Evolutionary conservation across 2,113 vertebrate genomes (phyloP), one percentile per base, ranked within the genome.

Genomic region (Mobula birostris): DNA sequence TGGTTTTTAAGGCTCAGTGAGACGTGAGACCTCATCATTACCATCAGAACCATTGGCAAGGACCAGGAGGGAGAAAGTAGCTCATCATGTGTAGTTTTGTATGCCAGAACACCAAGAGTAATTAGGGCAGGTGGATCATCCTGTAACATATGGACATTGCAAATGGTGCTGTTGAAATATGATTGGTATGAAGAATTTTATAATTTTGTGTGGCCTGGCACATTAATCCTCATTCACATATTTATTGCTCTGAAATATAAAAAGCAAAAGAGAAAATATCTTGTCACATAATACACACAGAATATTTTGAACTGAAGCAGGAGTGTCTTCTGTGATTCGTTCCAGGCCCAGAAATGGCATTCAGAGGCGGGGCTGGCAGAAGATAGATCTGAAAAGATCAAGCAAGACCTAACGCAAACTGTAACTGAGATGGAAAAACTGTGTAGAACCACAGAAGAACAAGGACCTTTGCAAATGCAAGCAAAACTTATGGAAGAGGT

Each of bases 331-430:
- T 74, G 17, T 29, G 27, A 11, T 56, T 94, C 7, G 27, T 29
- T 94, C 68, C 94, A 97, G 97, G 96, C 94, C 88, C 95, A 96
- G 94, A 96, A 95, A 77, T 95, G 97, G 95, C 95, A 96, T 82
- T 94, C 70, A 94, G 96, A 97, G n/a, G 94, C 97, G 94, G 95
- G 94, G 72, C 95, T 96, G 87, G 95, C 96, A 66, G 97, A 97
- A 94, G 94, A 94, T 36, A 95, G 94, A 56, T 94, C 94, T 0
- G 95, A 96, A 94, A 96, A 97, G 94, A 94, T 90, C 12, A 96
- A 96, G 94, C 96, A 70, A 85, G 32, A 94, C 19, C 94, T 94
- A 7, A 9, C n/a, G 9, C 95, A 95, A 24, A 94, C 95, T 88
- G 94, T 94, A 77, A 95, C 95, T 2, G 82, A 95, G 14, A 29